Evolutionary conservation across 2,113 vertebrate genomes (phyloP).

Genomic region (Dolichotis patagonum): DNA sequence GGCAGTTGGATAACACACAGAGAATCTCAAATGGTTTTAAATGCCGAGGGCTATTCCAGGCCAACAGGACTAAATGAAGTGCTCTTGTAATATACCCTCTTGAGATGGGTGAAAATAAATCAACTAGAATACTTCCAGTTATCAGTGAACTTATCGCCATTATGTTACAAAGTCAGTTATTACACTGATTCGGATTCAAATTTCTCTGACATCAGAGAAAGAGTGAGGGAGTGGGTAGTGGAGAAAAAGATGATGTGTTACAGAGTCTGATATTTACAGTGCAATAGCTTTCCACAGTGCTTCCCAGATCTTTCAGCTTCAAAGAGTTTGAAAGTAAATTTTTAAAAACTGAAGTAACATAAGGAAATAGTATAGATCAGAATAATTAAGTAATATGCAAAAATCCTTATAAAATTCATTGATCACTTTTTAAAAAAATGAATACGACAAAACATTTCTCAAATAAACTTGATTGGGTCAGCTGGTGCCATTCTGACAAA

Average conservation of each 20-base stretch:
- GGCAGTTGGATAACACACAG: neutral
- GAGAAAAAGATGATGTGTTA: neutral
- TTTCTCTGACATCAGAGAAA: neutral
- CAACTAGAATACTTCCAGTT: neutral
- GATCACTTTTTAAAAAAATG: neutral
- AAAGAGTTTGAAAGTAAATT: neutral
- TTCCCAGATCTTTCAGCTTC: neutral
- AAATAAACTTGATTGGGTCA: neutral
- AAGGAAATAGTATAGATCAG: neutral
- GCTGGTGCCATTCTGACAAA: neutral
- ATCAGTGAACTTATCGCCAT: neutral
- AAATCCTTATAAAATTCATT: neutral
- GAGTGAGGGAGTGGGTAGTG: neutral
- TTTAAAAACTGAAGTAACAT: neutral
- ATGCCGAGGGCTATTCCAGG: neutral
- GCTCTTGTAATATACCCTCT: neutral
- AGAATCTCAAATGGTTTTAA: neutral
- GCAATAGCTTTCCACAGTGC: neutral
- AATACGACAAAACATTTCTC: neutral
- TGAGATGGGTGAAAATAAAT: neutral
- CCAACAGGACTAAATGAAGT: neutral
- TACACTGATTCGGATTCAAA: neutral
- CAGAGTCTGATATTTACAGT: neutral
- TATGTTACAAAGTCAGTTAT: neutral
- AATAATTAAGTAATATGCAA: neutral